Percentiles rank a stretch among this genome's conserved stretches.
Evolutionary conservation across 2,113 vertebrate species (phyloP).

Genomic region (Spizaetus ornatus): DNA sequence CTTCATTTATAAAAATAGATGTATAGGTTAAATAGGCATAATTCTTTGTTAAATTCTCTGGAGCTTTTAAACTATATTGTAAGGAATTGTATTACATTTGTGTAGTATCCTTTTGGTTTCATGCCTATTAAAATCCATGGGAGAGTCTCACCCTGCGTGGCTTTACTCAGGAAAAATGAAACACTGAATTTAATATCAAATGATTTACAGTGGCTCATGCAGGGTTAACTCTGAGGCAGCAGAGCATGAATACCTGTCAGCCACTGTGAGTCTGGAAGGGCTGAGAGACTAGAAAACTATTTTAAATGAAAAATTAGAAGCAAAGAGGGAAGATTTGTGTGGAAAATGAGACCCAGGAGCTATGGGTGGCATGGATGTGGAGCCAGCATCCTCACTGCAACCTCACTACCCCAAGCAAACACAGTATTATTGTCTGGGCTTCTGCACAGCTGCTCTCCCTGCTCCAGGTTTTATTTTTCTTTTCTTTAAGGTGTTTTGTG

Average conservation of each 20-base stretch:
- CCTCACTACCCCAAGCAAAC: rapidly evolving
- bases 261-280: not conserved
- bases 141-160: not conserved
- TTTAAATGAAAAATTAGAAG: constrained; percentile 24
- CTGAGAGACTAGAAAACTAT: not conserved
- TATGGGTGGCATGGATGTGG: rapidly evolving
- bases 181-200: not conserved
- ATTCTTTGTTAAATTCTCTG: constrained; percentile 26
- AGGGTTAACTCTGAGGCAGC: constrained; percentile 54
- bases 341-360: not conserved
- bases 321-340: not conserved
- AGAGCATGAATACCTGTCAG: constrained; percentile 50
- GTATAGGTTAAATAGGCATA: not conserved
- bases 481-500: not conserved
- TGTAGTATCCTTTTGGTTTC: not conserved
- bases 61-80: not conserved
- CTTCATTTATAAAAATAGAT: constrained; percentile 3
- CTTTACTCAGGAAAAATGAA: constrained; percentile 34
- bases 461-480: not conserved
- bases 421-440: not conserved
- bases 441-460: not conserved
- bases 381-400: rapidly evolving
- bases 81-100: constrained; percentile 7
- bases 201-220: constrained; percentile 35
- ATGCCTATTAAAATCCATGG: not conserved